A percentile compares a stretch with the other conserved stretches of the same genome.
Conservation (phyloP, 2,113 vertebrate genomes). For the Pogona vitticeps region DNA sequence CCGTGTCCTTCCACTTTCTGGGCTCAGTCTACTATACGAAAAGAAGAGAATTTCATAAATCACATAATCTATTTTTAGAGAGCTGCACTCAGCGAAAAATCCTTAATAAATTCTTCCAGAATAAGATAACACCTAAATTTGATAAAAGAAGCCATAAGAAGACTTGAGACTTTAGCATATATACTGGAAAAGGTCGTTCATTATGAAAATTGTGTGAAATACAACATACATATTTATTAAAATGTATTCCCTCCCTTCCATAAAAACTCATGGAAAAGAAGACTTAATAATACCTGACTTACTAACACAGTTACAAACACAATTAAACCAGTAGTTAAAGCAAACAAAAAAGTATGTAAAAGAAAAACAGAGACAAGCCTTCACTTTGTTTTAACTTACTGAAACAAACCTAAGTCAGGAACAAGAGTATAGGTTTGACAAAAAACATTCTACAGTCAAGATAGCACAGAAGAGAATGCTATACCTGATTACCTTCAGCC, state of each 20-base stretch:
- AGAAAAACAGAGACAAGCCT: neutral
- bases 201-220: neutral
- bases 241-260: neutral
- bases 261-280: neutral
- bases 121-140: neutral
- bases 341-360: neutral
- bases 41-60: conserved; percentile 2
- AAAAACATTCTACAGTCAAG: neutral
- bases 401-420: neutral
- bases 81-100: neutral
- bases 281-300: neutral
- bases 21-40: conserved; percentile 79
- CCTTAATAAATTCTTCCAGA: neutral
- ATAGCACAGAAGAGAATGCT: neutral
- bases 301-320: neutral
- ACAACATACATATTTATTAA: neutral
- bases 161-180: neutral
- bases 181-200: neutral
- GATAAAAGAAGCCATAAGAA: neutral
- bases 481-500: neutral
- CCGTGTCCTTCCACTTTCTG: conserved; percentile 86
- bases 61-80: no score
- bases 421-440: no score
- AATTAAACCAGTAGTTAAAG: neutral
- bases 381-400: neutral